Evolutionary conservation across 2,888 invertebrate genomes (phyloP), one percentile per base, ranked within the genome.

Genomic region (Siphlonurus alternatus): DNA sequence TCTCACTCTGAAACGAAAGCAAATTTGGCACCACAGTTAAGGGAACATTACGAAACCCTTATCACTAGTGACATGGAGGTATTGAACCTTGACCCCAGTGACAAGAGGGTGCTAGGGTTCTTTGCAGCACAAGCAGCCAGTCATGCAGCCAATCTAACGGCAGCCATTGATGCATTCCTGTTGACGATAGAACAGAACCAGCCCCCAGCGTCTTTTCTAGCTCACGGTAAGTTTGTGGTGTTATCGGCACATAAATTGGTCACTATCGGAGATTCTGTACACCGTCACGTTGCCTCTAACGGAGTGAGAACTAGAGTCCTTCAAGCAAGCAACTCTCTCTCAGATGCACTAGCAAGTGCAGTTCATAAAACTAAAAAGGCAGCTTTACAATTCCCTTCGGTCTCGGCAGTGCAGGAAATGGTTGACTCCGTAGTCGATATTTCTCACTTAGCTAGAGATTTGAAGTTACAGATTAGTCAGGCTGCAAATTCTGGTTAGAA

Each of bases 181-280:
- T 83, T 88, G 70, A 90, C 93, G 2, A 89, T 97, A 54, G 93
- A 93, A 72, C 89, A 88, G 76, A 94, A 93, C 72, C 92, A 94
- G 74, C 93, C 94, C 53, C 96, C 97, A 0, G 91, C 92, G 61
- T 66, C 87, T 67, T 95, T 95, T 76, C 86, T 96, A 63, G 92
- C 93, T 18, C 91, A 94, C 74, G 91, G 93, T 63, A 96, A 96
- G 76, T 93, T 93, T 76, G 93, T 97, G 10, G 91, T 96, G 51
- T 81, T 97, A 61, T 91, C 91, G 74, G 95, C 94, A 24, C 95
- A 96, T 73, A 87, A 94, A 74, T 81, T 97, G 72, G 92, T 56
- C 15, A 89, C 92, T 73, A 94, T 95, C 66, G 95, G 95, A 62
- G 96, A 97, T 77, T 93, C 90, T 61, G 89, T 96, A 25, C 88